Conservation (phyloP, 2,113 vertebrate species). For the Strigops habroptila region DNA sequence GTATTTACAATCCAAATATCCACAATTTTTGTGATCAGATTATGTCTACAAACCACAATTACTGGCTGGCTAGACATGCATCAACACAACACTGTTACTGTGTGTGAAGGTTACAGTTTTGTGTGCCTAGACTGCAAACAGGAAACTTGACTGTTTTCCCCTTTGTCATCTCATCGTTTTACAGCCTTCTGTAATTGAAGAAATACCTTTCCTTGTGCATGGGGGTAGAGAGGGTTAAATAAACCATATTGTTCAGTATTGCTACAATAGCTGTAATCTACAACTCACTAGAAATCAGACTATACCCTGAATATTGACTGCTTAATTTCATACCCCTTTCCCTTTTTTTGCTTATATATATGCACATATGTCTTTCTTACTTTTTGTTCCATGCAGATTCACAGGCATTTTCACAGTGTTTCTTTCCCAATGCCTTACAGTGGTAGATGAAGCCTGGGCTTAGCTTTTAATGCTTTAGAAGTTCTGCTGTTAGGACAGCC, state of each 20-base stretch:
- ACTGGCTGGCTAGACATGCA: neutral
- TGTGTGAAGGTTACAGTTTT: neutral
- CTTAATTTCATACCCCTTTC: neutral
- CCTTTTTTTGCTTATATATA: neutral
- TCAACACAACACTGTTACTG: neutral
- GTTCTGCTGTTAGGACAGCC: neutral
- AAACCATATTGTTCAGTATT: neutral
- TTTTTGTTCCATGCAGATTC: neutral
- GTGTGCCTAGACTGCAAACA: neutral
- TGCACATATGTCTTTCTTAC: accelerated
- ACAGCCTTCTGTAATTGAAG: neutral
- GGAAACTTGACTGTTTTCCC: neutral
- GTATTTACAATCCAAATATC: conserved; percentile 15
- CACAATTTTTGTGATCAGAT: conserved; percentile 8
- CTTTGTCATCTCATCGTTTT: neutral
- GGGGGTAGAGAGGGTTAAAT: accelerated
- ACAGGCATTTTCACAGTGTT: neutral
- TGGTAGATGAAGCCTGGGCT: neutral
- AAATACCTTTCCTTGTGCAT: neutral
- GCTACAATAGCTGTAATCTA: neutral
- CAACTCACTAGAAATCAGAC: neutral
- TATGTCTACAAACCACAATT: conserved; percentile 12
- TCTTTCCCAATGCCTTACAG: neutral
- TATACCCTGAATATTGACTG: neutral
- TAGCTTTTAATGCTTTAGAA: neutral